Percentiles rank a stretch among this genome's conserved stretches.
Evolutionary conservation across 1,140 invertebrate species (phyloP).

Genomic region (Leptoteleia sp.): DNA sequence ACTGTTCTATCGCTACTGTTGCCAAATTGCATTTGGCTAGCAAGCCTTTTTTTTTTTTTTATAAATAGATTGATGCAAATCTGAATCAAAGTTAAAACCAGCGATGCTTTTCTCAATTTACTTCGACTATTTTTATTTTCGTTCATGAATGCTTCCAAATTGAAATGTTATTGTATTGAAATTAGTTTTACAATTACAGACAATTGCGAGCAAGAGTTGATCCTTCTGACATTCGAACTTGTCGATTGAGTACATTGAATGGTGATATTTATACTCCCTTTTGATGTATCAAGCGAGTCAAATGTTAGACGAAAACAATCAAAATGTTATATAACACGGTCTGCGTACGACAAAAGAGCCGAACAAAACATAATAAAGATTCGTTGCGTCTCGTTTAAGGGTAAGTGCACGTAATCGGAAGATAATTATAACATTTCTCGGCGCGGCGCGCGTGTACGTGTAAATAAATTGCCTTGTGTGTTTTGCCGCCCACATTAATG

Average conservation of each 20-base stretch:
- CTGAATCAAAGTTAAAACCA: no score
- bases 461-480: constrained; percentile 25
- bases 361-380: constrained; percentile 20
- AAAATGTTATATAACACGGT: constrained; percentile 21
- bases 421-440: constrained; percentile 53
- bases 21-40: no score
- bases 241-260: constrained; percentile 4
- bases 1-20: no score
- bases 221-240: background rate
- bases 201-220: no score
- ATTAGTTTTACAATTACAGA: no score
- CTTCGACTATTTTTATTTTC: no score
- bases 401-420: constrained; percentile 46
- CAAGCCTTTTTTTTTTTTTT: no score
- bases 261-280: constrained; percentile 10
- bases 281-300: constrained; percentile 1
- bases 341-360: constrained; percentile 12
- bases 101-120: no score
- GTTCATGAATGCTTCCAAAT: no score
- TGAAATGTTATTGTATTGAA: no score
- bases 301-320: constrained; percentile 19
- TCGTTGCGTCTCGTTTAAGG: constrained; percentile 32
- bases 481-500: constrained; percentile 46
- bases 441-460: constrained; percentile 5
- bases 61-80: no score